Percentiles rank a stretch among this genome's conserved stretches.
Conservation (phyloP, 2,113 vertebrate species). For the Cricetomys ansorgei region DNA sequence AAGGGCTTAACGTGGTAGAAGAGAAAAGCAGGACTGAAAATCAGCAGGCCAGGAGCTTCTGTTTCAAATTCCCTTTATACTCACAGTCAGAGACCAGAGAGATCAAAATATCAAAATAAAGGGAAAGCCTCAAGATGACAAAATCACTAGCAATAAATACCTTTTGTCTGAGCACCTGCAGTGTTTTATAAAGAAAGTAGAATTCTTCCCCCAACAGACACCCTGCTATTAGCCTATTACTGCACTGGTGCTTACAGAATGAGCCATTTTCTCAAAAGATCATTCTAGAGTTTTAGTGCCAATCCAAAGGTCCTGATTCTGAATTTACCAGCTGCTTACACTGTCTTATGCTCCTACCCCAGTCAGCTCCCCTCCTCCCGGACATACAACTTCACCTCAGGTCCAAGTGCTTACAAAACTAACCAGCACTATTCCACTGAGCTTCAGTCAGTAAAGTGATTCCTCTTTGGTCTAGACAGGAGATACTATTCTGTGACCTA, state of each 20-base stretch:
- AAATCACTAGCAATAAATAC: conserved; percentile 30
- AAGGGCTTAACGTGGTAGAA: neutral
- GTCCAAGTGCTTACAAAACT: neutral
- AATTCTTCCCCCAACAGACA: neutral
- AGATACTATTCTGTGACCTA: conserved; percentile 32
- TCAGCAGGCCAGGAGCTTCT: neutral
- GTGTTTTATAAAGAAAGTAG: conserved; percentile 22
- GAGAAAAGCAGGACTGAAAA: neutral
- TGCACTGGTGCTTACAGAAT: neutral
- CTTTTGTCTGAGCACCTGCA: conserved; percentile 1
- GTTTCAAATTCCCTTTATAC: conserved; percentile 4
- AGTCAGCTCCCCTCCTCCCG: neutral
- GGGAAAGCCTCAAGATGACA: neutral
- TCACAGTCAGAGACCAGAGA: neutral
- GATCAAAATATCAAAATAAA: neutral
- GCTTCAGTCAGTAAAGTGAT: neutral
- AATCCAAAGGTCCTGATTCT: conserved; percentile 3
- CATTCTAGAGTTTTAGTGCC: neutral
- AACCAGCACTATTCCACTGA: conserved; percentile 40
- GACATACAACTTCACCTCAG: neutral
- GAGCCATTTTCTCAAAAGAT: conserved; percentile 18
- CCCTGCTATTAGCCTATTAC: neutral
- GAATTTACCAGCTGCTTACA: conserved; percentile 15
- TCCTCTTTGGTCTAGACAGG: neutral
- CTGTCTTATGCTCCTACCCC: conserved; percentile 12